Evolutionary conservation across 2,797 vertebrate species (phyloP).

Genomic region (Tiaroga cobitis): DNA sequence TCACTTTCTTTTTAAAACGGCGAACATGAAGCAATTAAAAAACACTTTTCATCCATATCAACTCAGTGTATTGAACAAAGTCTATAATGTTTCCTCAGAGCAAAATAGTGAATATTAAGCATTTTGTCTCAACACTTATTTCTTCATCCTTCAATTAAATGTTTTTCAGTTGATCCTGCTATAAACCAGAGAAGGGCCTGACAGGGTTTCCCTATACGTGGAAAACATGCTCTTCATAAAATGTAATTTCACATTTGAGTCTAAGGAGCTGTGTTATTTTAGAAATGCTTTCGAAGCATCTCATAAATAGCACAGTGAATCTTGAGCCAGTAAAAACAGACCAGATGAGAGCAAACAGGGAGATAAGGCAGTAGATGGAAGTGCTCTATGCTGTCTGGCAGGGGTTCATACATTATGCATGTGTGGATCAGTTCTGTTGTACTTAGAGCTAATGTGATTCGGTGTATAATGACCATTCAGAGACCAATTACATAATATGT

Average conservation of each 20-base stretch:
- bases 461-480: conserved; percentile 31
- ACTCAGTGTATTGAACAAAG: background rate
- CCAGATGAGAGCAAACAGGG: conserved; percentile 11
- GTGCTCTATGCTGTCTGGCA: conserved; percentile 4
- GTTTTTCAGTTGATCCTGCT: background rate
- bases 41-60: background rate
- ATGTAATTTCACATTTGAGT: conserved; percentile 22
- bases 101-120: background rate
- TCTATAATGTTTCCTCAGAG: background rate
- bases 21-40: background rate
- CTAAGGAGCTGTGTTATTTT: conserved; percentile 20
- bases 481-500: conserved; percentile 40
- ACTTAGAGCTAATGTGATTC: conserved; percentile 32
- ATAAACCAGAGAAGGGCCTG: background rate
- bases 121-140: background rate
- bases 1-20: background rate
- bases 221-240: conserved; percentile 18
- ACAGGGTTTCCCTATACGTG: conserved; percentile 1
- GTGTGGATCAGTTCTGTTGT: conserved; percentile 44
- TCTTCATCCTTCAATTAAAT: background rate
- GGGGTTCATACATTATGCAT: conserved; percentile 38
- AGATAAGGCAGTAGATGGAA: conserved; percentile 17
- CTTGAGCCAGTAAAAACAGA: conserved; percentile 36
- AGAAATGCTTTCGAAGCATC: conserved; percentile 25
- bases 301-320: conserved; percentile 36